Evolutionary conservation across 2,888 invertebrate genomes (phyloP), one percentile per base, ranked within the genome.

Genomic region (Zygogramma bicolorata): DNA sequence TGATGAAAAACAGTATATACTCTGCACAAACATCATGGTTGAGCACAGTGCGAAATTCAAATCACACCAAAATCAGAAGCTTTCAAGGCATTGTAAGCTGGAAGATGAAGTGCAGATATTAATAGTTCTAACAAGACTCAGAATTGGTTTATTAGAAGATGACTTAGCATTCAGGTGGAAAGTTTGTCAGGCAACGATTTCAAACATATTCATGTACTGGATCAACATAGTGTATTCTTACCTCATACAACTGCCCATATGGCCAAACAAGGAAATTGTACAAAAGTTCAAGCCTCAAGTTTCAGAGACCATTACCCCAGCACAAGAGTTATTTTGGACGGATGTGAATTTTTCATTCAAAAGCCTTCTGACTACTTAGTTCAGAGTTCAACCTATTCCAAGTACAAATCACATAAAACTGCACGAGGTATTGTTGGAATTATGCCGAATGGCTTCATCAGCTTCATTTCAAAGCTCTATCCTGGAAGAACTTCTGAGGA

Each of bases 401-500:
- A 59, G 34, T 59, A 59, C 34, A 42, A 42, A 34, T 59, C 59
- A 59, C 59, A 59, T 34, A 59, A 59, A 20, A 59, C 34, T 59
- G 59, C 59, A 59, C 8, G 34, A 59, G 34, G 59, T 31, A 27
- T 59, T 31, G 34, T 59, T 59, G 59, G 59, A 29, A 15, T 59
- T 18, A 59, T 29, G 29, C 59, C 18, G 34, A 59, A 59, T 59
- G 59, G 59, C 29, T 59, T 59, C 20, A 59, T 59, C 29, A 59
- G 18, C 29, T 59, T 59, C 10, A 59, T 59, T 59, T 59, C 31
- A 31, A 34, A 59, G 34, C 13, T 59, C 18, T 59, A 31, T 59
- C 59, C 59, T 18, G 59, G 59, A 59, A 59, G 59, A 34, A 31
- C 34, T 31, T 59, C 59, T 31, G 59, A 59, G 29, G 31, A 59